Conservation (phyloP, 2,113 vertebrate genomes). For the Acanthochromis polyacanthus region DNA sequence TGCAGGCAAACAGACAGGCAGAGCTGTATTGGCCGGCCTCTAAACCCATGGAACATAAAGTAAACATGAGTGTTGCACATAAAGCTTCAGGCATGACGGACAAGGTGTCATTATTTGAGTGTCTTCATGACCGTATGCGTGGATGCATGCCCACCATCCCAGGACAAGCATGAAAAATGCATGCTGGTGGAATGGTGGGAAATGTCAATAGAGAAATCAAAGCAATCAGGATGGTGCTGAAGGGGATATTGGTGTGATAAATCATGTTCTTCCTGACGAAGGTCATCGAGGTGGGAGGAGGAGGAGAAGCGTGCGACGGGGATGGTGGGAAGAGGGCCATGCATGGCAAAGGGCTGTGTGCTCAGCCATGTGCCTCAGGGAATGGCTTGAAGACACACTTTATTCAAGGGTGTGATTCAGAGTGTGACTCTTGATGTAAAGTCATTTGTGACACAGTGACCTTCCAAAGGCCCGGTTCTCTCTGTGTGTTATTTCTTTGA, state of each 20-base stretch:
- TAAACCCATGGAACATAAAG: slow-evolving; percentile 36
- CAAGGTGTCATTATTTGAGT: slow-evolving; percentile 2
- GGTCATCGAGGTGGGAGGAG: slow-evolving; percentile 49
- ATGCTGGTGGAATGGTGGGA: slow-evolving; percentile 59
- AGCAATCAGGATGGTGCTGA: slow-evolving; percentile 68
- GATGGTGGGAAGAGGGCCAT: slow-evolving; percentile 15
- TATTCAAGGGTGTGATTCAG: slow-evolving; percentile 66
- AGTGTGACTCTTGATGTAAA: slow-evolving; percentile 67
- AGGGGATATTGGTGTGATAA: slow-evolving; percentile 75
- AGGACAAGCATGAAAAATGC: slow-evolving; percentile 69
- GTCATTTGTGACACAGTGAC: slow-evolving; percentile 72
- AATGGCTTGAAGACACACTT: slow-evolving; percentile 58
- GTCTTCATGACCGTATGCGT: slow-evolving; percentile 35
- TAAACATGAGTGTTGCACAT: slow-evolving; percentile 48
- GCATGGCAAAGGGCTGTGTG: slow-evolving; percentile 44
- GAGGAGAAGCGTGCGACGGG: slow-evolving; percentile 4
- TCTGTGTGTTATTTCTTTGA: slow-evolving; percentile 67
- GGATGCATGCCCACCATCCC: slow-evolving; percentile 25
- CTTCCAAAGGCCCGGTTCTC: slow-evolving; percentile 50
- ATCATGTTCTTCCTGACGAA: slow-evolving; percentile 71
- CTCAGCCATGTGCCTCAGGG: slow-evolving; percentile 37
- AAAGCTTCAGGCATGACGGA: slow-evolving; percentile 42
- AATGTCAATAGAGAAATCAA: slow-evolving; percentile 80
- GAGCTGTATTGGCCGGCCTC: slow-evolving; percentile 15
- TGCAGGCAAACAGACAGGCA: slow-evolving; percentile 19